Evolutionary conservation across 2,888 invertebrate species (phyloP), one percentile per base, ranked within the genome.

Genomic region (Cryptocheilus praepositus): DNA sequence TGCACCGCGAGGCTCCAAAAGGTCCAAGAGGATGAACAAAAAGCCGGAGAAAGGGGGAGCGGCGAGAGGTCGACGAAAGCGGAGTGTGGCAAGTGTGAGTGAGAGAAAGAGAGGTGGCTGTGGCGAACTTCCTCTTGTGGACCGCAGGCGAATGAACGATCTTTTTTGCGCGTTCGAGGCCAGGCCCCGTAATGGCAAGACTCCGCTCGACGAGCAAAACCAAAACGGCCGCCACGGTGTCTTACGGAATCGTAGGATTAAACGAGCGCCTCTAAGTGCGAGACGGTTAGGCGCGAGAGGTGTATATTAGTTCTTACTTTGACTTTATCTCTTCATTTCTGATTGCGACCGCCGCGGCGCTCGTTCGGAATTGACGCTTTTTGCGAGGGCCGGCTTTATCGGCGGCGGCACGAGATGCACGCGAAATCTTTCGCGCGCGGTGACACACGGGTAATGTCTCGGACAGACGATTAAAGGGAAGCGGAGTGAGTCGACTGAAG

Each of bases 151-250:
- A 58, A 57, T 21, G 49, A 61, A 69, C 53, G 53, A 28, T 44
- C 25, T 60, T 71, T 69, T 71, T 71, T 67, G 63, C 70, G n/a
- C 70, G 21, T 61, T 63, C 65, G 57, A 45, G 46, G 13, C 36
- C 55, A 43, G 52, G 45, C 21, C 55, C 25, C 51, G 53, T 71
- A 71, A 71, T 69, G 59, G 60, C 55, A 53, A 59, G 18, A 53
- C 43, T 18, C 19, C 19, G 43, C 28, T 51, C 36, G 49, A 58
- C 54, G 55, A 58, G 66, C 66, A 71, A 71, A 70, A 66, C 61
- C 54, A 43, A 66, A 59, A 63, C 63, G 55, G n/a, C 25, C 62
- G 56, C 64, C 54, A 63, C 67, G 64, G 59, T 61, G 55, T 67
- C 60, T 67, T 44, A 52, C 25, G 58, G 63, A 73, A 65, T 67